Percentiles rank a stretch among this genome's conserved stretches.
These are phyloP conservation scores for Delia radicum DNA, from an alignment of 1,140 invertebrate genomes.

Conservation along the genomic window DNA sequence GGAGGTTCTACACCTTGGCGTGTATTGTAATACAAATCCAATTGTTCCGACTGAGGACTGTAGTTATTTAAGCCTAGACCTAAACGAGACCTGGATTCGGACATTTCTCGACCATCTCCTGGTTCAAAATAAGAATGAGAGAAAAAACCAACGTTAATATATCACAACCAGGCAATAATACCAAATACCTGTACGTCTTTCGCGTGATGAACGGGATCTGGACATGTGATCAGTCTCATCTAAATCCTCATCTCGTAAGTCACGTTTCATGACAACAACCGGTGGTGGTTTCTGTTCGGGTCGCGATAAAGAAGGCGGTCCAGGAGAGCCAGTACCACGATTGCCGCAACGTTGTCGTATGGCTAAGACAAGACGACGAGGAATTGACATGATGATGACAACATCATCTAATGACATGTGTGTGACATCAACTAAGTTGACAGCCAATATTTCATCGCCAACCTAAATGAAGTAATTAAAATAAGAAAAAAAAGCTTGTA, in stretches of 20 bases:
- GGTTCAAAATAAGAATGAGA: neutral
- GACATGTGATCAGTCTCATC: conserved; percentile 60
- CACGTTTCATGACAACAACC: conserved; percentile 90
- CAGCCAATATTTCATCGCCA: conserved; percentile 97
- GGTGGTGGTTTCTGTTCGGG: conserved; percentile 85
- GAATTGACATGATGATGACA: conserved; percentile 99
- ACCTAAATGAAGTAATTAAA: conserved; percentile 65
- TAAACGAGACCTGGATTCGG: conserved; percentile 70
- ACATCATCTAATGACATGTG: conserved; percentile 98
- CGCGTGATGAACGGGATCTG: conserved; percentile 56
- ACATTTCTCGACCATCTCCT: conserved; percentile 74
- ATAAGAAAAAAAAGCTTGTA: neutral
- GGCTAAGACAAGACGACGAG: conserved; percentile 88
- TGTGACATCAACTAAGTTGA: conserved; percentile 96
- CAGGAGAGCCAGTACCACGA: conserved; percentile 66
- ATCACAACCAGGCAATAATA: conserved; percentile 40
- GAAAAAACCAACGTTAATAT: conserved; percentile 38
- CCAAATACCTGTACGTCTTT: conserved; percentile 60
- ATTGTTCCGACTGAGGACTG: conserved; percentile 68
- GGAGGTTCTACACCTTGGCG: conserved; percentile 59
- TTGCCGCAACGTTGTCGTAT: conserved; percentile 75
- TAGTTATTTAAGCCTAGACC: conserved; percentile 67
- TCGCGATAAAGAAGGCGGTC: conserved; percentile 61
- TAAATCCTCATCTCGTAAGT: conserved; percentile 80
- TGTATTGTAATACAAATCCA: conserved; percentile 82